Evolutionary conservation across 2,113 vertebrate genomes (phyloP).

Genomic region (Anseranas semipalmata): DNA sequence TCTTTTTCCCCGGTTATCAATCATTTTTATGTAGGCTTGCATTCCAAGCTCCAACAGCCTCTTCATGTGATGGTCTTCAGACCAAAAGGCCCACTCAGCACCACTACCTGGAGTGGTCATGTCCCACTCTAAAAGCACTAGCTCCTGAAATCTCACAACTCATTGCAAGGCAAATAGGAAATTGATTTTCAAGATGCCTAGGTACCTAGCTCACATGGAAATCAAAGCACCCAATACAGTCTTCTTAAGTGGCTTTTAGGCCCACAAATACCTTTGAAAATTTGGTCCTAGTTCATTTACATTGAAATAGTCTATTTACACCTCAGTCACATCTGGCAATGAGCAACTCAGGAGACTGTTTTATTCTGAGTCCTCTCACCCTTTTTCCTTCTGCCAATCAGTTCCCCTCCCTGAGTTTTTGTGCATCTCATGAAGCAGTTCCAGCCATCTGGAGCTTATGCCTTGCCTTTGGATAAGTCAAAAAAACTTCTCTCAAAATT

Average conservation of each 20-base stretch:
- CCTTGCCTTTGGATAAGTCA: background rate
- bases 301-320: background rate
- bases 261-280: background rate
- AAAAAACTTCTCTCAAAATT: background rate
- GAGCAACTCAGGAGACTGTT: background rate
- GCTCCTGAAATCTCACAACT: background rate
- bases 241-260: background rate
- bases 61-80: background rate
- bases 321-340: background rate
- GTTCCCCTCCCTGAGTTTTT: background rate
- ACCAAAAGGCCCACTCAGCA: background rate
- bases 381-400: background rate
- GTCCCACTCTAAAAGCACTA: background rate
- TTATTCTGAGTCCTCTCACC: background rate
- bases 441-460: background rate
- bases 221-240: background rate
- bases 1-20: background rate
- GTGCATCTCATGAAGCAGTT: background rate
- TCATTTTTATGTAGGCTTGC: background rate
- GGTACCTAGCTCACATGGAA: background rate
- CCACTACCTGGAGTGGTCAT: fast-evolving
- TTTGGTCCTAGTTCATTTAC: background rate
- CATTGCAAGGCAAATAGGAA: background rate
- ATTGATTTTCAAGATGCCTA: background rate
- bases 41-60: background rate